Base-by-base conservation (phyloP, 2,113 vertebrate genomes). In the Sphaerodactylus townsendi region DNA sequence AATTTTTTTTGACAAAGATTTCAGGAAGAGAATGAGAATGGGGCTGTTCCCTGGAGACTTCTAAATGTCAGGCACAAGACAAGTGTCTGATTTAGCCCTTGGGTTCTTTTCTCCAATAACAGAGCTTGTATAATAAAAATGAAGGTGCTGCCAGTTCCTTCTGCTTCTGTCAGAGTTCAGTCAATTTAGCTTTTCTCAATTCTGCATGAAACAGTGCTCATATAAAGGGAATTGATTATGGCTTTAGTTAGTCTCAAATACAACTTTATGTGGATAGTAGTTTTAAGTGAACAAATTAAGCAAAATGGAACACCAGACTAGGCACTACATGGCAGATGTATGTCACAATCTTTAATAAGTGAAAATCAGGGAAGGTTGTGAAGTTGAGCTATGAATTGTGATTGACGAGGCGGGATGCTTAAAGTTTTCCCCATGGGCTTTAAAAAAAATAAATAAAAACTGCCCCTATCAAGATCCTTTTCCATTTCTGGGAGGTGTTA, bases 51-150 rank as follows among this genome's bases (percentile, higher is more conserved):
- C 88, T 62, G 3, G 80, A 37, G 79, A 73, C 77, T 79, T 48
- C 48, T 87, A 84, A 87, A 84, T 66, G 82, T 84, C 83, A 89
- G 80, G 71, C 56, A 77, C 1, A 1, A 91, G 66, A 23, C 73
- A 46, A 84, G 39, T 59, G 66, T 44, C 30, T 70, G 65, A 90
- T 86, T 88, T 77, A 89, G 79, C 23, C 48, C 46, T 79, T 37
- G 78, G 56, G 80, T 81, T 87, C 87, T 89, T 90, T 72, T 48
- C 89, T 91, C 86, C 72, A 28, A 41, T 76, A 35, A 10, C 71
- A 77, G 79, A 48, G 59, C 13, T 25, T 2, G 78, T 23, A 30
- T 5, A 5, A 77, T n/a, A 56, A 87, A 82, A 84, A 79, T 14
- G 28, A 78, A 83, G 0, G 5, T 0, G 33, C 13, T 83, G 23